phyloP scores from a whole-genome alignment of 2,888 invertebrate genomes.

The Eilema sororculum region DNA sequence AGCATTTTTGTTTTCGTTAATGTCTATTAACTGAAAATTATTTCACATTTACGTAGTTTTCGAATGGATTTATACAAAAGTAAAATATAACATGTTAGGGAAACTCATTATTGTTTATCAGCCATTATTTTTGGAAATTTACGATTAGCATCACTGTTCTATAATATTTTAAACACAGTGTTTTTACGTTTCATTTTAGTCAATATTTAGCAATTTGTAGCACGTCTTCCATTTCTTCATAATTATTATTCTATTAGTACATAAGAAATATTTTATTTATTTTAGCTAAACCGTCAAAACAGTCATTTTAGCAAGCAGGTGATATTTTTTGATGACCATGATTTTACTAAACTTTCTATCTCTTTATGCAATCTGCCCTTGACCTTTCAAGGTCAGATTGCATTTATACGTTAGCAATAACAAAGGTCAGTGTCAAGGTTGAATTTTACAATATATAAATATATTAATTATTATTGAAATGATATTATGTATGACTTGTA shows the following conservation, averaged over 20 bases:
- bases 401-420: neutral
- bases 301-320: neutral
- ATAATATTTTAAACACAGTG: neutral
- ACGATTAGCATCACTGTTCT: neutral
- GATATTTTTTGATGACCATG: too few relatives aligned
- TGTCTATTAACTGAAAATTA: neutral
- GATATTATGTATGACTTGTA: constrained; percentile 32
- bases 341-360: too few relatives aligned
- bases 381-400: neutral
- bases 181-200: neutral
- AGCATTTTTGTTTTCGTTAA: neutral
- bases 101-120: neutral
- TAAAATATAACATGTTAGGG: neutral
- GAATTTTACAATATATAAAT: too few relatives aligned
- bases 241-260: neutral
- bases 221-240: neutral
- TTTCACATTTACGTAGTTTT: neutral
- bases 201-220: too few relatives aligned
- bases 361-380: too few relatives aligned
- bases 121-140: neutral
- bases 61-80: neutral
- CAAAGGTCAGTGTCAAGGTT: too few relatives aligned
- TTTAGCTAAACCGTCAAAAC: neutral
- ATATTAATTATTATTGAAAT: neutral
- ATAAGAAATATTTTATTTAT: neutral